These are phyloP conservation scores for Manis pentadactyla DNA, from an alignment of 2,797 vertebrate species.

Conservation along the genomic window DNA sequence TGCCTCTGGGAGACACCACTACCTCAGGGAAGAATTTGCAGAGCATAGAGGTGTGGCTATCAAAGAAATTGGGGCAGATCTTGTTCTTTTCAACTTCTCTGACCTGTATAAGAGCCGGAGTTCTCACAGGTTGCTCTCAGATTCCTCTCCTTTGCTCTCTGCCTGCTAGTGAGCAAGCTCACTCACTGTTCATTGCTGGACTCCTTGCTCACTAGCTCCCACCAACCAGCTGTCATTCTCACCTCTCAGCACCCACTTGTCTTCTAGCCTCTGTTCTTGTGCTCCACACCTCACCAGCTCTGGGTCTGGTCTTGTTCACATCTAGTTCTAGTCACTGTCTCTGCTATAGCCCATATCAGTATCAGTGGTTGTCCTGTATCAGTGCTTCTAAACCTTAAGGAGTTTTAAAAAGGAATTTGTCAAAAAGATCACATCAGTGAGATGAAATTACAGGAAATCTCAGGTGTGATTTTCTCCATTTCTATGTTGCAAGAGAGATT, in stretches of 20 bases:
- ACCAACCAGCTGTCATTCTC: not conserved
- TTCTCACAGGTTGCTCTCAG: not conserved
- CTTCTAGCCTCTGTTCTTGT: not conserved
- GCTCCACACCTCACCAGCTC: not conserved
- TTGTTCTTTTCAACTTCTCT: not conserved
- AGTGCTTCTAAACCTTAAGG: not conserved
- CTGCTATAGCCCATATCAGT: not conserved
- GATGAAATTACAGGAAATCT: not conserved
- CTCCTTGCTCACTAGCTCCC: not conserved
- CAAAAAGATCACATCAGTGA: not conserved
- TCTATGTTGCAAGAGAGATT: not conserved
- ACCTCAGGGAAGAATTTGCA: not conserved
- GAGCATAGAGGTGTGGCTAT: not conserved
- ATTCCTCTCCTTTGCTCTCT: no score
- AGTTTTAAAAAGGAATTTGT: not conserved
- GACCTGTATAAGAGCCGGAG: not conserved
- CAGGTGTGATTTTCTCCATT: not conserved
- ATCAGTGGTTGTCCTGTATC: not conserved
- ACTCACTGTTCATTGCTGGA: not conserved
- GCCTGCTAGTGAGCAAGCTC: not conserved
- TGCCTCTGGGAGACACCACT: not conserved
- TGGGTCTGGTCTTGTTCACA: not conserved
- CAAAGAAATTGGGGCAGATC: not conserved
- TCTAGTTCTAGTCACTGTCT: not conserved
- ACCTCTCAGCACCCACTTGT: not conserved